Evolutionary conservation across 2,797 vertebrate species (phyloP).

Genomic region (Gadopsis marmoratus): DNA sequence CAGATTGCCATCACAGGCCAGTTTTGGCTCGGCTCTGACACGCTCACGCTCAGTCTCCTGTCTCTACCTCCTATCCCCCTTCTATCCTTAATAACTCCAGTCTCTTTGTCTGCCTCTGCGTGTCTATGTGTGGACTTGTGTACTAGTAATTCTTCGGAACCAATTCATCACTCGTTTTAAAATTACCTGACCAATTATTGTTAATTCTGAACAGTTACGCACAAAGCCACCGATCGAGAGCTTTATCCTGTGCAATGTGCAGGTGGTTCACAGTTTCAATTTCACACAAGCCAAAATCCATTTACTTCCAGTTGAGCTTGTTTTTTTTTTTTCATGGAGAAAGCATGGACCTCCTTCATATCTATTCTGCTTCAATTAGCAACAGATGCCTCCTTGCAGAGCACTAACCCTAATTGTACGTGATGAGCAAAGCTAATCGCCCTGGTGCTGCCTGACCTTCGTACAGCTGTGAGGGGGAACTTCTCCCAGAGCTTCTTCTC

Average conservation of each 20-base stretch:
- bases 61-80: slow-evolving; percentile 50
- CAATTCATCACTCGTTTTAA: slow-evolving; percentile 65
- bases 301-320: slow-evolving; percentile 77
- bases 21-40: slow-evolving; percentile 64
- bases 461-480: slow-evolving; percentile 78
- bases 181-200: slow-evolving; percentile 67
- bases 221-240: slow-evolving; percentile 56
- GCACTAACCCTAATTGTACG: slow-evolving; percentile 83
- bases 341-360: slow-evolving; percentile 72
- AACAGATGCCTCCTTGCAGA: slow-evolving; percentile 81
- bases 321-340: slow-evolving; percentile 67
- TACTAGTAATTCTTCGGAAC: slow-evolving; percentile 59
- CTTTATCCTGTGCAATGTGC: slow-evolving; percentile 69
- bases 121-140: slow-evolving; percentile 52
- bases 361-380: slow-evolving; percentile 85
- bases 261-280: slow-evolving; percentile 84
- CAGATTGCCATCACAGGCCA: slow-evolving; percentile 77
- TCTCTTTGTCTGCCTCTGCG: slow-evolving; percentile 64
- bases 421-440: slow-evolving; percentile 86
- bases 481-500: slow-evolving; percentile 63
- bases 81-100: slow-evolving; percentile 47
- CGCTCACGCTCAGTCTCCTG: slow-evolving; percentile 50
- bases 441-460: slow-evolving; percentile 78
- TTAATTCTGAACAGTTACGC: slow-evolving; percentile 59
- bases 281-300: slow-evolving; percentile 86